These are phyloP conservation scores for Rhinoptilus africanus DNA, from an alignment of 2,113 vertebrate species.

Conservation along the genomic window DNA sequence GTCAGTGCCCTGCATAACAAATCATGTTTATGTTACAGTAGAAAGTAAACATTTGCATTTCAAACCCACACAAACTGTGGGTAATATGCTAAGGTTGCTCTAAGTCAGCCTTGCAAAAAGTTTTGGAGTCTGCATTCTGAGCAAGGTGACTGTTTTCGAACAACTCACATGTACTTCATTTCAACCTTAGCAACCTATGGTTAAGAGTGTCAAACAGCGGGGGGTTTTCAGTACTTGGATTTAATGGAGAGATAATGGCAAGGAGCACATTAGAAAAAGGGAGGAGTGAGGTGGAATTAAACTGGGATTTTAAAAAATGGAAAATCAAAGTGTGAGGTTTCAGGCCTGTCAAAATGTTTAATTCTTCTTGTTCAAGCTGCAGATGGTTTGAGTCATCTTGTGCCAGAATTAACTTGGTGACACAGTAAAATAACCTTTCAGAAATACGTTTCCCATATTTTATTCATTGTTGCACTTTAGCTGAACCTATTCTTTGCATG, in stretches of 20 bases:
- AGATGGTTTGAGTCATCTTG: constrained; percentile 72
- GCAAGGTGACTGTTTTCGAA: constrained; percentile 2
- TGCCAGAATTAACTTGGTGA: constrained; percentile 73
- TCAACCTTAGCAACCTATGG: constrained; percentile 14
- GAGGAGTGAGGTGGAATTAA: constrained; percentile 49
- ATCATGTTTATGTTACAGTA: constrained; percentile 53
- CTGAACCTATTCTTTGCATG: constrained; percentile 71
- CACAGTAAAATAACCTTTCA: constrained; percentile 72
- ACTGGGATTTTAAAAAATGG: constrained; percentile 43
- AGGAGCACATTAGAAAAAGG: not conserved
- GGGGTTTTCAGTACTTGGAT: not conserved
- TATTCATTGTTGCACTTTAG: constrained; percentile 73
- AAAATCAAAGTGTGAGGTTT: constrained; percentile 68
- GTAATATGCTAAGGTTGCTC: constrained; percentile 52
- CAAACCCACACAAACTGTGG: constrained; percentile 48
- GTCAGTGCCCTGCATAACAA: constrained; percentile 51
- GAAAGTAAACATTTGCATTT: constrained; percentile 61
- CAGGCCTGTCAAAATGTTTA: constrained; percentile 70
- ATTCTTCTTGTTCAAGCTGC: constrained; percentile 68
- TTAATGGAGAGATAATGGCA: constrained; percentile 44
- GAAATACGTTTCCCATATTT: constrained; percentile 70
- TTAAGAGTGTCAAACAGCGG: constrained; percentile 24
- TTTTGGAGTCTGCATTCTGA: constrained; percentile 10
- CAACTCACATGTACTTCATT: not conserved
- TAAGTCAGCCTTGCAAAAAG: constrained; percentile 46